Evolutionary conservation across 2,113 vertebrate species (phyloP), one percentile per base, ranked within the genome.

Genomic region (Puma concolor): DNA sequence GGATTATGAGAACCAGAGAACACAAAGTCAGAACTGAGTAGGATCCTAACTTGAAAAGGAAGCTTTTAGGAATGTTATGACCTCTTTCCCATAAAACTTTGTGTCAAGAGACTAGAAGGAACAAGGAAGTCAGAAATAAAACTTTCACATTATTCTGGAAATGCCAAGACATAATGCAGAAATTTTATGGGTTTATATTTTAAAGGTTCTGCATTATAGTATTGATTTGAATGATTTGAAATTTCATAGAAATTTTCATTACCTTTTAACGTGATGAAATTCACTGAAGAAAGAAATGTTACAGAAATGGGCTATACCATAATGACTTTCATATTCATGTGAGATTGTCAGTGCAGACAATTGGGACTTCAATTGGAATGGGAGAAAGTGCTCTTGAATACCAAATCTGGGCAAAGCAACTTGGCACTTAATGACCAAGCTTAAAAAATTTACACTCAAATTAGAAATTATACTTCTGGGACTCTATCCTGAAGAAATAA

Each of bases 211-310:
- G 23, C 33, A 29, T 96, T 95, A 64, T 12, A 77, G 41, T 66
- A 72, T 91, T 97, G 83, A 94, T 95, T 92, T 72, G 88, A 97
- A 72, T 93, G 81, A 96, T 74, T 41, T 96, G 76, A 91, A 93
- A 93, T 97, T 92, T 96, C 93, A 93, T 76, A 64, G 23, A 76
- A 97, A 87, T 84, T 92, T 96, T 87, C 66, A 96, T 76, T 95
- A 88, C 85, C 67, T 77, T 87, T 95, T 81, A 97, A 81, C 27
- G 76, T 72, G 81, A 81, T 93, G 88, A 93, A 97, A 97, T 95
- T 93, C 79, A 36, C 50, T 33, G 48, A 69, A 87, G 88, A 91
- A 94, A 93, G 67, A 94, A 95, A 92, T 94, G 84, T 88, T 81
- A 93, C 50, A 41, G 85, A 96, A 93, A 77, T 85, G 64, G 64